Conservation (phyloP, 2,888 invertebrate genomes). For the Hirtodrosophila histrioides region DNA sequence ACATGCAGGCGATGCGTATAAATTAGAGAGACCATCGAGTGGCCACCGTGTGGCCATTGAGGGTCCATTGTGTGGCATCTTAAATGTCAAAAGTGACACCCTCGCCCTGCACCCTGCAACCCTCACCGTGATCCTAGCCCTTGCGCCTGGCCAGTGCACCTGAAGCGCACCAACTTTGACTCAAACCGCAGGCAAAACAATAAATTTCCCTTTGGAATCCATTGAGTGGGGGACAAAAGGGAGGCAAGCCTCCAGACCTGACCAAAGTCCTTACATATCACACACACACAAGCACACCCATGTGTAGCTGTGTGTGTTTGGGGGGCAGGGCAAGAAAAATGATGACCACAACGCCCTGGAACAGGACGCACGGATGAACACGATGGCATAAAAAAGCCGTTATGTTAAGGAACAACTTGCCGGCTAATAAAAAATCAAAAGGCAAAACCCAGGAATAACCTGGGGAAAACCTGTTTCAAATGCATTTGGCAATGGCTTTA, state of each 20-base stretch:
- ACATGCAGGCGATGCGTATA: slow-evolving; percentile 80
- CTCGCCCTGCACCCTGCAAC: slow-evolving; percentile 31
- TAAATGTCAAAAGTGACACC: slow-evolving; percentile 80
- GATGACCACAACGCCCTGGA: slow-evolving; percentile 63
- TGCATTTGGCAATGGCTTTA: slow-evolving; percentile 51
- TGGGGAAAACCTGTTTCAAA: slow-evolving; percentile 52
- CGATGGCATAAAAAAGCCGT: slow-evolving; percentile 62
- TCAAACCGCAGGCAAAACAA: slow-evolving; percentile 68
- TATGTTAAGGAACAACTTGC: slow-evolving; percentile 72
- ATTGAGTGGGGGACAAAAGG: slow-evolving; percentile 38
- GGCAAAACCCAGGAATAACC: slow-evolving; percentile 48
- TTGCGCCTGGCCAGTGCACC: slow-evolving; percentile 57
- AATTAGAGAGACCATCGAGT: slow-evolving; percentile 64
- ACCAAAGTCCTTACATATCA: slow-evolving; percentile 33
- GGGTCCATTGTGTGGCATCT: slow-evolving; percentile 75
- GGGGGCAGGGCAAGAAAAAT: slow-evolving; percentile 57
- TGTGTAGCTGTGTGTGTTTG: slow-evolving; percentile 6
- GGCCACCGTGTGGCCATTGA: slow-evolving; percentile 55
- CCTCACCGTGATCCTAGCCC: slow-evolving; percentile 32
- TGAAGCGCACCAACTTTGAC: slow-evolving; percentile 70
- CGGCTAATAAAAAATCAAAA: slow-evolving; percentile 66
- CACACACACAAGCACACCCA: slow-evolving; percentile 19
- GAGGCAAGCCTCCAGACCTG: slow-evolving; percentile 31
- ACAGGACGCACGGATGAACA: slow-evolving; percentile 68
- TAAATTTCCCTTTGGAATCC: slow-evolving; percentile 76